These are phyloP conservation scores for Platichthys stellatus DNA, from an alignment of 2,113 vertebrate genomes.

Conservation along the genomic window DNA sequence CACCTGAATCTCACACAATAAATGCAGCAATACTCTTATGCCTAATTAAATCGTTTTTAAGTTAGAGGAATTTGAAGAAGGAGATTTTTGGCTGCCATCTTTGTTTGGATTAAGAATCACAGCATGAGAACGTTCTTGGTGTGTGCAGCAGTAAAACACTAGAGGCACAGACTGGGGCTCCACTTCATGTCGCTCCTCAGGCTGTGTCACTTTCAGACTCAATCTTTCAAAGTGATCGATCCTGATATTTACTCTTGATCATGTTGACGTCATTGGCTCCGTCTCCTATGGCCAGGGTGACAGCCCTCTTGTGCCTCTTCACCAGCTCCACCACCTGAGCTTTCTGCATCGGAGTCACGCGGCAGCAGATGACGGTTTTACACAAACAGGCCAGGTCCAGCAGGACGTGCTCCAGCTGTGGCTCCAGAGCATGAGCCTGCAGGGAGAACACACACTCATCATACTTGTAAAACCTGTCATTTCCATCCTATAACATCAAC, in stretches of 20 bases:
- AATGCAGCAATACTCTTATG: too few relatives aligned
- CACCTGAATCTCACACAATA: too few relatives aligned
- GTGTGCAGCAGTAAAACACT: too few relatives aligned
- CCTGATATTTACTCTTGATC: constrained; percentile 85
- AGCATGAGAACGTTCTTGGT: too few relatives aligned
- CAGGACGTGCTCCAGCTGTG: constrained; percentile 80
- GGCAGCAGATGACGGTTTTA: constrained; percentile 86
- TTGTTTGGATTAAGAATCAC: too few relatives aligned
- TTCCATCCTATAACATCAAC: neutral
- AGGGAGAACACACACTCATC: neutral
- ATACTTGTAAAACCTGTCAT: constrained; percentile 32
- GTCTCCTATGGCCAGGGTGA: constrained; percentile 84
- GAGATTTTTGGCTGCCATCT: too few relatives aligned
- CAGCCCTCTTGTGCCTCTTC: constrained; percentile 81
- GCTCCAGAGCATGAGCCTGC: constrained; percentile 82
- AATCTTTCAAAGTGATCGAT: neutral
- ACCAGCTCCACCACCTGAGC: constrained; percentile 86
- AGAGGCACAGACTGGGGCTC: too few relatives aligned
- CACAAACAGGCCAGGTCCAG: constrained; percentile 85
- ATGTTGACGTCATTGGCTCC: constrained; percentile 89
- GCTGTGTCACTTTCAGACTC: neutral
- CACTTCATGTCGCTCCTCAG: neutral
- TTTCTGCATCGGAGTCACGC: constrained; percentile 88
- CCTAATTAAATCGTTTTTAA: too few relatives aligned
- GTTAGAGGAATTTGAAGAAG: too few relatives aligned